A percentile compares a stretch with the other conserved stretches of the same genome.
These are phyloP conservation scores for Pelusios castaneus DNA, from an alignment of 2,113 vertebrate genomes.

Conservation along the genomic window DNA sequence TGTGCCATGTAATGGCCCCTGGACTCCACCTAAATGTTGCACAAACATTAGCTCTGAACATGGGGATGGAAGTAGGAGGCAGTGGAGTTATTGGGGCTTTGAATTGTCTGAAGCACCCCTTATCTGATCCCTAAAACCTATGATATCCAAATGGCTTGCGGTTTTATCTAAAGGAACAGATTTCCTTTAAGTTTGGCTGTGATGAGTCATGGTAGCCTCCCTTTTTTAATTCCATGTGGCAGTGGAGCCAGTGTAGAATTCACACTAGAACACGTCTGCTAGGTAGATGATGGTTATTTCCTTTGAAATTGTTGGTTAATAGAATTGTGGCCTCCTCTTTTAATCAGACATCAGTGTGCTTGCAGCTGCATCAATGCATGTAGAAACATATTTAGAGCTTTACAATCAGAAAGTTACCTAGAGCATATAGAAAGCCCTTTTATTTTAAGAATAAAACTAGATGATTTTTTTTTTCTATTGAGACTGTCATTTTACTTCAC, in stretches of 20 bases:
- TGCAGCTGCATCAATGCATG: not conserved
- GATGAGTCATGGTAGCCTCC: not conserved
- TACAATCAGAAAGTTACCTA: not conserved
- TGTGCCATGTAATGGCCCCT: too few species aligned
- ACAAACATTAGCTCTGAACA: not conserved
- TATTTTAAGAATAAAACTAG: not conserved
- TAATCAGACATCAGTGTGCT: not conserved
- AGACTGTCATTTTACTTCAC: not conserved
- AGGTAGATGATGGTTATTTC: not conserved
- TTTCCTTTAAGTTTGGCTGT: not conserved
- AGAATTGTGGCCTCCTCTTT: not conserved
- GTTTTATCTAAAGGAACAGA: not conserved
- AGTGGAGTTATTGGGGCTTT: not conserved
- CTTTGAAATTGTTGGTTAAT: not conserved
- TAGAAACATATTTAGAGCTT: not conserved
- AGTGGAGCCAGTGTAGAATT: not conserved
- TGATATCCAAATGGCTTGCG: not conserved
- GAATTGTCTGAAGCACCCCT: accelerated
- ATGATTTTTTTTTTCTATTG: not conserved
- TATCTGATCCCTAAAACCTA: not conserved
- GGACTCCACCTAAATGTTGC: not conserved
- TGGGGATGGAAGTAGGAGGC: not conserved
- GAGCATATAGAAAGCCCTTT: not conserved
- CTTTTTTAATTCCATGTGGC: not conserved
- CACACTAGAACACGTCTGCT: not conserved